Evolutionary conservation across 1,140 invertebrate genomes (phyloP).

Genomic region (Hestina assimilis): DNA sequence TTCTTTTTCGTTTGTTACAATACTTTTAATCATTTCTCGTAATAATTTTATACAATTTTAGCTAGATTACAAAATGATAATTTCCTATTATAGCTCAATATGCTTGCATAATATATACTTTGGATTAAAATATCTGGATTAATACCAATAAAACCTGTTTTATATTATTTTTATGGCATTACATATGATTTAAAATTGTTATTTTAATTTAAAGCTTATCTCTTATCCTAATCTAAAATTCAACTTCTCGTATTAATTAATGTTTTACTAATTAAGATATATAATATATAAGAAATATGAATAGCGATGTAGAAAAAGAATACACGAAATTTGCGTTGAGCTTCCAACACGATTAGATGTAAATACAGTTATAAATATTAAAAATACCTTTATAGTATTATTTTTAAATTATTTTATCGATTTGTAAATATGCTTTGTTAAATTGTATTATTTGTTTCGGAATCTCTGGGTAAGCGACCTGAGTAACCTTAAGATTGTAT

Average conservation of each 20-base stretch:
- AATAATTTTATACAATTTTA: constrained; percentile 17
- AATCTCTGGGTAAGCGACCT: too few species aligned
- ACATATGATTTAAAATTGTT: too few species aligned
- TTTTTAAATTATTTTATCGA: constrained; percentile 10
- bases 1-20: constrained; percentile 18
- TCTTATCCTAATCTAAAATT: constrained; percentile 13
- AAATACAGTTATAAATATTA: constrained; percentile 66
- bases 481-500: too few species aligned
- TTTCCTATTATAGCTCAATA: background rate
- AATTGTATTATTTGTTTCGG: too few species aligned
- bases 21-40: constrained; percentile 30
- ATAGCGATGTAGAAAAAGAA: constrained; percentile 60
- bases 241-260: constrained; percentile 6
- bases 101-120: background rate
- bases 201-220: constrained; percentile 15
- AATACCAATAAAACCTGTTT: background rate
- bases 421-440: constrained; percentile 17
- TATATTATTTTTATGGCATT: too few species aligned
- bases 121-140: background rate
- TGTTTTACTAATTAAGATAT: constrained; percentile 18
- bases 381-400: constrained; percentile 12
- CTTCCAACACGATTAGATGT: constrained; percentile 78
- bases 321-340: constrained; percentile 76
- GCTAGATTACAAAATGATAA: background rate
- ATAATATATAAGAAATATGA: constrained; percentile 32